Percentiles rank a stretch among this genome's conserved stretches.
Conservation (phyloP, 2,113 vertebrate species). For the Neogobius melanostomus region DNA sequence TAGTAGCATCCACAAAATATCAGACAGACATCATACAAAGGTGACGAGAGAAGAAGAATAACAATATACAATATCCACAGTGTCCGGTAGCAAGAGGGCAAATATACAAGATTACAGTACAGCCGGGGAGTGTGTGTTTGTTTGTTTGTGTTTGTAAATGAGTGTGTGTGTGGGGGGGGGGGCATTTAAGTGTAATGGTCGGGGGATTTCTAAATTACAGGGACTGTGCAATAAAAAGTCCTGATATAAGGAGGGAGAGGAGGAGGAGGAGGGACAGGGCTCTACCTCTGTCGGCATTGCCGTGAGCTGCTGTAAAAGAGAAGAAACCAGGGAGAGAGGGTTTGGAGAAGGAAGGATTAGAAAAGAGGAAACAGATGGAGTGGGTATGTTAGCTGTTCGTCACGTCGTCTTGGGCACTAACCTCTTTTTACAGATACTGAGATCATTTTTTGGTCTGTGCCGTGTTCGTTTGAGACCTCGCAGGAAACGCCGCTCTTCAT, state of each 20-base stretch:
- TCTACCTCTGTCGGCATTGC: conserved; percentile 74
- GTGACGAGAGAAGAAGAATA: conserved; percentile 73
- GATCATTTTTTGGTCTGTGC: conserved; percentile 61
- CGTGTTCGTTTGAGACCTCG: conserved; percentile 72
- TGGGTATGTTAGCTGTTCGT: not conserved
- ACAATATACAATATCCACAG: conserved; percentile 84
- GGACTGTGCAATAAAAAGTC: conserved; percentile 76
- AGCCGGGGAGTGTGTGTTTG: conserved; percentile 27
- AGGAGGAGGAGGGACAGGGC: conserved; percentile 74
- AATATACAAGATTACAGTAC: conserved; percentile 80
- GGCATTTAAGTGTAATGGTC: conserved; percentile 36
- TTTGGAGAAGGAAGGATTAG: conserved; percentile 4
- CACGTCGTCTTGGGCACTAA: conserved; percentile 29
- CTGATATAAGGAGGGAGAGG: conserved; percentile 73
- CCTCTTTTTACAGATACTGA: conserved; percentile 63
- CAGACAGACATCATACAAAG: conserved; percentile 81
- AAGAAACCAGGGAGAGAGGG: conserved; percentile 19
- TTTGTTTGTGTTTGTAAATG: conserved; percentile 1
- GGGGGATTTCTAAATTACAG: conserved; percentile 66
- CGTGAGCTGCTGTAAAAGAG: conserved; percentile 34
- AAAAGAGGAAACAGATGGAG: not conserved
- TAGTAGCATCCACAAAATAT: conserved; percentile 77
- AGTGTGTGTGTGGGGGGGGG: conserved; percentile 22
- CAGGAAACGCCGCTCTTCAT: conserved; percentile 77
- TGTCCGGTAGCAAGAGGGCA: conserved; percentile 74